Evolutionary conservation across 1,140 invertebrate genomes (phyloP), one percentile per base, ranked within the genome.

Genomic region (Penaeus japonicus): DNA sequence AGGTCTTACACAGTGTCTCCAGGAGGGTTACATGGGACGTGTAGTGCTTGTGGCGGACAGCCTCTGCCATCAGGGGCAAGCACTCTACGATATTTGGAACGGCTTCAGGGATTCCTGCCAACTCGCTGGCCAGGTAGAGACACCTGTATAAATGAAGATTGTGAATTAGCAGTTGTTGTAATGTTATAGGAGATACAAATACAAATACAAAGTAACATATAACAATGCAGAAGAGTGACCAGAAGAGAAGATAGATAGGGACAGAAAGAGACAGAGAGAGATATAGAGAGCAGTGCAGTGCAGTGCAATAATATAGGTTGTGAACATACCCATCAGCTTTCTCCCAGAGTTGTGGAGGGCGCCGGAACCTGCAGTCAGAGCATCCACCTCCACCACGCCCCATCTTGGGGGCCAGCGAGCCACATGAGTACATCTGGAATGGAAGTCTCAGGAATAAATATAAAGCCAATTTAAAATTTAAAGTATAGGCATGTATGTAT

Each of bases 281-380:
- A n/a, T n/a, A n/a, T n/a, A n/a, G n/a, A n/a, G n/a, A n/a, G n/a
- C n/a, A n/a, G n/a, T n/a, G n/a, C n/a, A n/a, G n/a, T n/a, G n/a
- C n/a, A n/a, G n/a, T n/a, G n/a, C n/a, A n/a, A 17, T 35, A 22
- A 57, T 30, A 55, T 20, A 27, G 1, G 0, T 22, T 7, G 30
- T 17, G 53, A 35, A 94, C 91, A 92, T 93, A 94, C 24, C 94
- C 94, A 92, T 95, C 94, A 81, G 93, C 93, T 30, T 93, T 89
- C 91, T 95, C 94, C 94, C 94, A 95, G 10, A 94, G 94, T 90
- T 95, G 94, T 62, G 94, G 91, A 5, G 93, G 92, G 85, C 93
- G 93, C 32, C 92, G 91, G 89, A 94, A 94, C 84, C 85, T 89
- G 55, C 93, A 93, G 90, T 94, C 93, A 91, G 93, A 93, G 89